A percentile compares a stretch with the other conserved stretches of the same genome.
phyloP scores from a whole-genome alignment of 2,888 invertebrate species.

The Xylota segnis region DNA sequence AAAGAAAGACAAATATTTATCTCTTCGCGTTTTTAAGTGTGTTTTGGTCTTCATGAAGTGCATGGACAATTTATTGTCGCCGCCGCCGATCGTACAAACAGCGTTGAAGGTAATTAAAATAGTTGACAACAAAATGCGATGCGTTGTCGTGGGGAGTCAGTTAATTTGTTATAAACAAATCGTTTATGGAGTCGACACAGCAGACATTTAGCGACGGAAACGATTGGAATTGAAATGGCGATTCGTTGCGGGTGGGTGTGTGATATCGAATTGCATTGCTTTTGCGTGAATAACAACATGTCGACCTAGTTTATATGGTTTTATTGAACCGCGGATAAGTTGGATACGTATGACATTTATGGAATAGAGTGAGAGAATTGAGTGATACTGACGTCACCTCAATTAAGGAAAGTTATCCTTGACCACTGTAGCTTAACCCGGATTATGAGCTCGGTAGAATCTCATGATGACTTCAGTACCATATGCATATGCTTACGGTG shows the following conservation, averaged over 20 bases:
- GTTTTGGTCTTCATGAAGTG: not conserved
- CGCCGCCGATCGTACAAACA: not conserved
- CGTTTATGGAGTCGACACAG: not conserved
- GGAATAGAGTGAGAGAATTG: too few relatives aligned
- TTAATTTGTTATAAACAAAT: constrained; percentile 2
- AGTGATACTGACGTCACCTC: too few relatives aligned
- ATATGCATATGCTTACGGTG: too few relatives aligned
- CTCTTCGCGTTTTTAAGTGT: not conserved
- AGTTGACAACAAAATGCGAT: not conserved
- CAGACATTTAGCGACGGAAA: not conserved
- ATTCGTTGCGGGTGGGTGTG: too few relatives aligned
- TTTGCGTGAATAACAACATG: not conserved
- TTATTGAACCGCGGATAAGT: not conserved
- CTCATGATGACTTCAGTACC: too few relatives aligned
- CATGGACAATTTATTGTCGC: not conserved
- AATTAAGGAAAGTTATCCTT: too few relatives aligned
- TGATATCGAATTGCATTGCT: not conserved
- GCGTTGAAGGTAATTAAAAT: not conserved
- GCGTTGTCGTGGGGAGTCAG: not conserved
- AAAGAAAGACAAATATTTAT: not conserved
- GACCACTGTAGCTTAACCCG: too few relatives aligned
- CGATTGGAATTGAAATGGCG: not conserved
- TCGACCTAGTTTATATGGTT: not conserved
- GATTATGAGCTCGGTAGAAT: too few relatives aligned
- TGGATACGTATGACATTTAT: not conserved